Evolutionary conservation across 2,797 vertebrate genomes (phyloP).

Genomic region (Oceanodroma leucorhoa): DNA sequence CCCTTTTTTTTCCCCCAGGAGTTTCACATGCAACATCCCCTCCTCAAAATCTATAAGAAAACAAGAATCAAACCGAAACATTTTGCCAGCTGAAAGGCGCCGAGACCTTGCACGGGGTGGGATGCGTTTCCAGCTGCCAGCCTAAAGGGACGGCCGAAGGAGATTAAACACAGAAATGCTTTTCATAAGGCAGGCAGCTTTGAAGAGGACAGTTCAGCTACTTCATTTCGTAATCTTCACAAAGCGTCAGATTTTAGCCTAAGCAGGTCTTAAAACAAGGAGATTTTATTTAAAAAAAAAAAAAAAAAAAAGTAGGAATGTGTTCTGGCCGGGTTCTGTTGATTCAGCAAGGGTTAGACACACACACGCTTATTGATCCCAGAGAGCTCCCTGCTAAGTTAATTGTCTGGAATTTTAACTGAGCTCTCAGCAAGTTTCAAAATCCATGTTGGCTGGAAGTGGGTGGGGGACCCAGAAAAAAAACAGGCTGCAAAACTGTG

Average conservation of each 20-base stretch:
- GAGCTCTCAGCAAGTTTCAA: slow-evolving; percentile 67
- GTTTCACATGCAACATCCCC: not conserved
- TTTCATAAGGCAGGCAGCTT: slow-evolving; percentile 20
- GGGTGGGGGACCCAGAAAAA: slow-evolving; percentile 47
- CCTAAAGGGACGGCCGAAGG: not conserved
- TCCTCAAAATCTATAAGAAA: not conserved
- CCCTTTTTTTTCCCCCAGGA: not conserved
- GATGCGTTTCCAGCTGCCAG: slow-evolving; percentile 36
- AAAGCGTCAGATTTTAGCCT: slow-evolving; percentile 50
- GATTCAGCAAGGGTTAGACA: slow-evolving; percentile 68
- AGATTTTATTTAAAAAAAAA: slow-evolving; percentile 26
- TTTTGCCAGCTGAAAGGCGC: not conserved
- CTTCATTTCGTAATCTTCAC: slow-evolving; percentile 53
- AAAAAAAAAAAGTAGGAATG: slow-evolving; percentile 2
- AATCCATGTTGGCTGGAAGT: slow-evolving; percentile 52
- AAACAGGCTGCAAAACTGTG: slow-evolving; percentile 13
- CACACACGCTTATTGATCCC: slow-evolving; percentile 66
- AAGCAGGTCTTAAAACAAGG: slow-evolving; percentile 61
- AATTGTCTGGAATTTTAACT: slow-evolving; percentile 72
- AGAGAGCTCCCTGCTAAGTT: slow-evolving; percentile 68
- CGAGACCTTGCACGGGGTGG: not conserved
- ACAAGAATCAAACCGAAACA: not conserved
- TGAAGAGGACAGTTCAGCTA: slow-evolving; percentile 46
- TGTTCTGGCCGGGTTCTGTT: slow-evolving; percentile 57
- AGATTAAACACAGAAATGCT: slow-evolving; percentile 48